Percentiles rank a stretch among this genome's conserved stretches.
phyloP scores from a whole-genome alignment of 2,888 invertebrate genomes.

The Synanthedon myopaeformis region DNA sequence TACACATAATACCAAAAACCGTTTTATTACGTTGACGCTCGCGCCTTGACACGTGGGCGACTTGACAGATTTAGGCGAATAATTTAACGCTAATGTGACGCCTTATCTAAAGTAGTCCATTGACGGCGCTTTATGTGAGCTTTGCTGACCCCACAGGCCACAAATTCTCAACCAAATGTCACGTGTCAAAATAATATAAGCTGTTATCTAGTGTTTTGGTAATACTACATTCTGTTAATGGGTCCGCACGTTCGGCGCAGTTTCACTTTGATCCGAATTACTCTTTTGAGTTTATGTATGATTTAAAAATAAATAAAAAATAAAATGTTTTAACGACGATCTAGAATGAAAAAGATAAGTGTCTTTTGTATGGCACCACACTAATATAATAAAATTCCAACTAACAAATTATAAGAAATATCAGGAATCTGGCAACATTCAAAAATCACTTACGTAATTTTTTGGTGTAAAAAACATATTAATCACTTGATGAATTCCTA shows the following conservation, averaged over 20 bases:
- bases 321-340: no score
- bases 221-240: constrained; percentile 2
- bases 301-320: no score
- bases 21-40: not conserved
- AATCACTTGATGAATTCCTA: no score
- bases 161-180: constrained; percentile 9
- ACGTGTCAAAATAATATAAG: constrained; percentile 12
- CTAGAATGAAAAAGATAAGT: no score
- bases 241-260: not conserved
- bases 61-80: not conserved
- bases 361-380: no score
- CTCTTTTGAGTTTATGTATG: no score
- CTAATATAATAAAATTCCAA: no score
- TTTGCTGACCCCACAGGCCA: constrained; percentile 8
- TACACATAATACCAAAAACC: not conserved
- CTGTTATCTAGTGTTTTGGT: constrained; percentile 9
- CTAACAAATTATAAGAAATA: no score
- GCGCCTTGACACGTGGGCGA: not conserved
- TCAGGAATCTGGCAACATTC: no score
- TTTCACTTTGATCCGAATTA: not conserved
- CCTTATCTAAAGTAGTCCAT: constrained; percentile 12
- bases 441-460: no score
- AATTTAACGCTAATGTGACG: not conserved
- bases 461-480: no score
- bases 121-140: constrained; percentile 10